These are phyloP conservation scores for Diglossa cyanea DNA, from an alignment of 2,797 vertebrate species.

Conservation along the genomic window DNA sequence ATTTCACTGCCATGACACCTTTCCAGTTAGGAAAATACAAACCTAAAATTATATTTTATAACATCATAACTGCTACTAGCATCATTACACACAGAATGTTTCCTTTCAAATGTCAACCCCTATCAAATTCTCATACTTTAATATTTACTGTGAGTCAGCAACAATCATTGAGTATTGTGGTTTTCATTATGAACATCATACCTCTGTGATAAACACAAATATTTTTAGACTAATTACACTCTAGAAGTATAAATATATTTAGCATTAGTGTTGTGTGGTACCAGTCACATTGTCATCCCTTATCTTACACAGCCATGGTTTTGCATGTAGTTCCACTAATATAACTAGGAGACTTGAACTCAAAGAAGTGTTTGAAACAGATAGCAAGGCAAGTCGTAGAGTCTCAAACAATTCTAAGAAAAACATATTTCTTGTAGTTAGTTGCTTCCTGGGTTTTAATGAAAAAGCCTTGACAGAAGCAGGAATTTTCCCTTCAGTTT, in stretches of 20 bases:
- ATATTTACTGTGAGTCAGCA: conserved; percentile 14
- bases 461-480: neutral
- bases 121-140: conserved; percentile 16
- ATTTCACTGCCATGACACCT: neutral
- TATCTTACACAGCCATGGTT: neutral
- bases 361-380: neutral
- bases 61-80: neutral
- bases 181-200: neutral
- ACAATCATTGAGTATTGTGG: neutral
- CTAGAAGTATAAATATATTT: neutral
- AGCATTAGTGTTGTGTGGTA: neutral
- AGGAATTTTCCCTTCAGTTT: neutral
- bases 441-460: neutral
- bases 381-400: neutral
- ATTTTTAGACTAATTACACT: neutral
- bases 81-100: neutral
- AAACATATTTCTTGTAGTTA: neutral
- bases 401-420: neutral
- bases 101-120: conserved; percentile 5
- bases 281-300: neutral
- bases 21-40: conserved; percentile 10
- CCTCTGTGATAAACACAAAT: neutral
- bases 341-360: neutral
- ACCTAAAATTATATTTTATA: conserved; percentile 2
- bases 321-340: neutral